These are phyloP conservation scores for Tryphoninae sp. DNA, from an alignment of 2,888 invertebrate species.

Conservation along the genomic window DNA sequence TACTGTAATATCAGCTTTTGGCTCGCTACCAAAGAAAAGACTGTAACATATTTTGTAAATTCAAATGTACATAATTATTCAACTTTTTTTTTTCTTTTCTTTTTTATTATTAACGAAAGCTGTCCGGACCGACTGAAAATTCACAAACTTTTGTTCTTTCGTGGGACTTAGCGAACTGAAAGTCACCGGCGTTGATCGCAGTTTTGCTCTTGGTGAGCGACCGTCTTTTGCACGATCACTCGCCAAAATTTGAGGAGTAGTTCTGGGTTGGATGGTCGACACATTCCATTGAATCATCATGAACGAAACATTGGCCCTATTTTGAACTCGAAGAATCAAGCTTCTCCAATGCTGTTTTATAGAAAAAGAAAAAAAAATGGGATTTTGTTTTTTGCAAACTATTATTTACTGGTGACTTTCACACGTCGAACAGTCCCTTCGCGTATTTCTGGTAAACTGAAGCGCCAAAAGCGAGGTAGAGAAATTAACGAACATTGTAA, in stretches of 20 bases:
- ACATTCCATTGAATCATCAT: conserved; percentile 54
- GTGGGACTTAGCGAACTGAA: not conserved
- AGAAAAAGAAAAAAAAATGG: not conserved
- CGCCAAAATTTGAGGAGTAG: not conserved
- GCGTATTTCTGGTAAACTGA: not conserved
- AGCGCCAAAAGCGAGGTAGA: not conserved
- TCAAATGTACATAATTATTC: conserved; percentile 66
- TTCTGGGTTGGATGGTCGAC: conserved; percentile 10
- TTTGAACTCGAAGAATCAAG: not conserved
- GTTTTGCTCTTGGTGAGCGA: conserved; percentile 5
- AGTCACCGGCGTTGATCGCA: no score
- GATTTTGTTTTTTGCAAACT: conserved; percentile 2
- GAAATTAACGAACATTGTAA: not conserved
- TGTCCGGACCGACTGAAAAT: not conserved
- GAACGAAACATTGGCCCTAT: not conserved
- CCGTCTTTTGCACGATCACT: conserved; percentile 7
- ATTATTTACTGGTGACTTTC: conserved; percentile 14
- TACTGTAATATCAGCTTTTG: conserved; percentile 96
- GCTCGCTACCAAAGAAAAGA: conserved; percentile 92
- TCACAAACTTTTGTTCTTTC: not conserved
- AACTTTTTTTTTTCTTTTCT: conserved; percentile 13
- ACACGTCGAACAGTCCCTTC: not conserved
- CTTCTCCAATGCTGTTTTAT: conserved; percentile 1
- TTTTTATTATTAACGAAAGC: not conserved
- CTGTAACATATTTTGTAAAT: conserved; percentile 76